Percentiles rank a stretch among this genome's conserved stretches.
Evolutionary conservation across 2,113 vertebrate species (phyloP).

Genomic region (Epinephelus lanceolatus): DNA sequence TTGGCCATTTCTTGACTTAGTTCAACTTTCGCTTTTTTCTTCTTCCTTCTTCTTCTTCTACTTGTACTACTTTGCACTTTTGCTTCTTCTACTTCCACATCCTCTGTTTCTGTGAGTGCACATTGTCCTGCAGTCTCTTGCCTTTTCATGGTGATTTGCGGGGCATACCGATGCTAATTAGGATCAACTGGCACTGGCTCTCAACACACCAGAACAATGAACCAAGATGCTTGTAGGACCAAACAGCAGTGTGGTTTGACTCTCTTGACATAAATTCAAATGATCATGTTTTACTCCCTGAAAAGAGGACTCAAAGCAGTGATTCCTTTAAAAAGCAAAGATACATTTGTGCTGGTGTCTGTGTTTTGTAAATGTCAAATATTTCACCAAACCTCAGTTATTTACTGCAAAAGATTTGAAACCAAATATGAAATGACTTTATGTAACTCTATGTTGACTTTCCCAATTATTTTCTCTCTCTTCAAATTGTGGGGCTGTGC

Average conservation of each 20-base stretch:
- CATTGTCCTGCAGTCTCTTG: no score
- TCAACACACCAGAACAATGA: no score
- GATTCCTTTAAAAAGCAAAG: not conserved
- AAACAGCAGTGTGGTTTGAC: not conserved
- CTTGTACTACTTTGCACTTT: no score
- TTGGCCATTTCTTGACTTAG: no score
- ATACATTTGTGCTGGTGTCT: not conserved
- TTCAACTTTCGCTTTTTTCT: no score
- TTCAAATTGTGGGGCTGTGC: not conserved
- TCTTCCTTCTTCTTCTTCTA: no score
- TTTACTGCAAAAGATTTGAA: not conserved
- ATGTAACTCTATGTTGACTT: not conserved
- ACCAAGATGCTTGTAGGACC: not conserved
- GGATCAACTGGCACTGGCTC: no score
- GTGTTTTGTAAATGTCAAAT: not conserved
- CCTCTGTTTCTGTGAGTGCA: no score
- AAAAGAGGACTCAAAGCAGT: not conserved
- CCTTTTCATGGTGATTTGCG: no score
- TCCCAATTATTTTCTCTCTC: constrained; percentile 10
- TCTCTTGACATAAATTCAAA: not conserved
- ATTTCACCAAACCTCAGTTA: not conserved
- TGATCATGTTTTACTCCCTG: not conserved
- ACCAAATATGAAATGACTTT: not conserved
- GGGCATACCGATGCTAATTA: no score
- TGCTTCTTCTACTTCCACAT: no score